Conservation (phyloP, 2,113 vertebrate genomes). For the Rhinoderma darwinii region DNA sequence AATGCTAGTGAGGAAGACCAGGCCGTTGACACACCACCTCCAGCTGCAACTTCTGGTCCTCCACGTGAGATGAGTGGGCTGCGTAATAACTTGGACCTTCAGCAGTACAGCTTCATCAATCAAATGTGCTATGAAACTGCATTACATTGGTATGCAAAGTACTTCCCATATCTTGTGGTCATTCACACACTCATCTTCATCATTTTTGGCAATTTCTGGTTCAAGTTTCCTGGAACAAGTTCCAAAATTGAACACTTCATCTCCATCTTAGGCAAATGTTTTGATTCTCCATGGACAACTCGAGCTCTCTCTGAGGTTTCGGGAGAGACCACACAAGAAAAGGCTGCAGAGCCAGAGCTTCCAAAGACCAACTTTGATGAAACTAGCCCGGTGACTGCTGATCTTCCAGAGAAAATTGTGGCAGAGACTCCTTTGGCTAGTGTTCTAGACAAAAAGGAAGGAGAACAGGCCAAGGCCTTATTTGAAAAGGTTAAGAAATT, state of each 20-base stretch:
- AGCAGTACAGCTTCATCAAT: slow-evolving; percentile 88
- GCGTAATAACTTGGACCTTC: slow-evolving; percentile 84
- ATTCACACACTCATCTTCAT: slow-evolving; percentile 90
- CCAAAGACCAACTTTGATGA: slow-evolving; percentile 64
- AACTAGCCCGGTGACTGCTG: slow-evolving; percentile 64
- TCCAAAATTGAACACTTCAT: slow-evolving; percentile 91
- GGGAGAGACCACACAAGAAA: slow-evolving; percentile 71
- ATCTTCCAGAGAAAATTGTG: slow-evolving; percentile 75
- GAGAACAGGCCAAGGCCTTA: slow-evolving; percentile 88
- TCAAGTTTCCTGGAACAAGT: slow-evolving; percentile 89
- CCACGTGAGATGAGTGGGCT: slow-evolving; percentile 74
- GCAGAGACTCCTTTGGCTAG: slow-evolving; percentile 72
- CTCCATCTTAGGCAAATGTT: slow-evolving; percentile 86
- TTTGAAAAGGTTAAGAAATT: slow-evolving; percentile 91
- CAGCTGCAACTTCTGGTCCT: slow-evolving; percentile 61
- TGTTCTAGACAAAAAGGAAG: slow-evolving; percentile 87
- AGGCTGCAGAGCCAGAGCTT: slow-evolving; percentile 41
- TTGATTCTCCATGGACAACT: slow-evolving; percentile 89
- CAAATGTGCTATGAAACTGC: slow-evolving; percentile 87
- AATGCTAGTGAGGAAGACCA: slow-evolving; percentile 39
- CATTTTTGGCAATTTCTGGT: slow-evolving; percentile 90
- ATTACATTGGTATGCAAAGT: slow-evolving; percentile 91
- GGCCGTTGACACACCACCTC: slow-evolving; percentile 53
- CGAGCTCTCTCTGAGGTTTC: slow-evolving; percentile 86
- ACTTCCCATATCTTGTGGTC: slow-evolving; percentile 88